Base-by-base conservation (phyloP, 2,113 vertebrate genomes). In the Paraplagusia blochii region DNA sequence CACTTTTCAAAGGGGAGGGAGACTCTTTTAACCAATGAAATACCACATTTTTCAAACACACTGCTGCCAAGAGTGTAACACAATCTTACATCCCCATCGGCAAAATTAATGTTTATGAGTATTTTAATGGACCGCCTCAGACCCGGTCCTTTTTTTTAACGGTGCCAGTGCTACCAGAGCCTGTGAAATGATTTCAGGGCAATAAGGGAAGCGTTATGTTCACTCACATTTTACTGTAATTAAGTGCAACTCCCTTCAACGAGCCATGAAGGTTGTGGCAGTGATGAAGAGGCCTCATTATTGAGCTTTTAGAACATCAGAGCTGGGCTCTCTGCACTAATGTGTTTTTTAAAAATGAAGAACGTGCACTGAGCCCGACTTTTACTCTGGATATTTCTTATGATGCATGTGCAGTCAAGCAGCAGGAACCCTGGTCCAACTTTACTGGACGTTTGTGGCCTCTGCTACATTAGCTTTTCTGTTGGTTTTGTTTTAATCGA, bases 91-190 rank as follows among this genome's bases (percentile, higher is more conserved):
- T 88, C 91, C 22, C 92, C 93, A 90, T 88, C 91, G 91, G 93
- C 92, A 87, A 91, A 90, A 92, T 93, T 86, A 91, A 92, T 89
- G 89, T 94, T 93, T 91, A 94, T 91, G 91, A 95, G 93, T 90
- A 91, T 93, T 94, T 95, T 93, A 94, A 93, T 88, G 85, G 90
- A 88, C 91, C 91, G 90, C 92, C 85, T 85, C 88, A 89, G 93
- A 92, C 85, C 86, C 86, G 83, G 89, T 90, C 90, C 90, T 92
- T 93, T 90, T 90, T 91, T 92, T 93, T 93, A 93, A 93, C 91
- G 83, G 88, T 92, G 90, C 90, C 90, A 91, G 85, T 70, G 73
- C 79, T 81, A 82, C 79, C 72, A 79, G 73, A 80, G 73, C 67
- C 73, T 80, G 63, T 81, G 72, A 83, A 88, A 88, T 84, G 66